Percentiles rank a stretch among this genome's conserved stretches.
phyloP scores from a whole-genome alignment of 1,140 invertebrate species.

The Mamestra configurata region DNA sequence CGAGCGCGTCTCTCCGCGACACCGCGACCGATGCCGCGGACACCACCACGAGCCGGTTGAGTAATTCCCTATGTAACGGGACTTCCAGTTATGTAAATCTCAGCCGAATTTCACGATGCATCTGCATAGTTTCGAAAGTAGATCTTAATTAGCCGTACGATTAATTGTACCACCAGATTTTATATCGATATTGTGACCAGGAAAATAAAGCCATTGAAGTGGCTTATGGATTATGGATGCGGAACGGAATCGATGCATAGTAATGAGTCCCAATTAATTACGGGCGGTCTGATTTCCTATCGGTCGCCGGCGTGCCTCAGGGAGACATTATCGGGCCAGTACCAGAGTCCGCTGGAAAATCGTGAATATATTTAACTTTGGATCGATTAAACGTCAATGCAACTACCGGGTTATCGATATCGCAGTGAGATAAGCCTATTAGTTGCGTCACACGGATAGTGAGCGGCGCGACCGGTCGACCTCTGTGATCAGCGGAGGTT shows the following conservation, averaged over 20 bases:
- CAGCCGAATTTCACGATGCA: conserved; percentile 82
- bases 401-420: conserved; percentile 60
- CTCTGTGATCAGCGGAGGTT: conserved; percentile 53
- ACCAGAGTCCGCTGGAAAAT: conserved; percentile 25
- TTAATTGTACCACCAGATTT: conserved; percentile 48
- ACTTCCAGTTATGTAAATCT: conserved; percentile 86
- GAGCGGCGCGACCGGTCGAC: conserved; percentile 43
- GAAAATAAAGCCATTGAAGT: conserved; percentile 49
- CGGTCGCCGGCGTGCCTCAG: conserved; percentile 54
- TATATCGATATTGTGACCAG: conserved; percentile 44
- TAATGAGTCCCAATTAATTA: conserved; percentile 57
- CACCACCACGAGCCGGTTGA: conserved; percentile 74
- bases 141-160: conserved; percentile 68
- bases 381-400: conserved; percentile 61
- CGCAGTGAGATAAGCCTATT: conserved; percentile 57
- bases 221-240: conserved; percentile 59
- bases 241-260: conserved; percentile 52
- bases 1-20: conserved; percentile 51
- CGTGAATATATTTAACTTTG: conserved; percentile 40
- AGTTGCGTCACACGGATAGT: conserved; percentile 49
- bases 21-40: conserved; percentile 47
- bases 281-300: conserved; percentile 54
- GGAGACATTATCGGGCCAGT: conserved; percentile 55
- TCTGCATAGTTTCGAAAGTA: conserved; percentile 75
- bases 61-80: conserved; percentile 85